Conservation (phyloP, 2,797 vertebrate genomes). For the Ctenopoma multispine region DNA sequence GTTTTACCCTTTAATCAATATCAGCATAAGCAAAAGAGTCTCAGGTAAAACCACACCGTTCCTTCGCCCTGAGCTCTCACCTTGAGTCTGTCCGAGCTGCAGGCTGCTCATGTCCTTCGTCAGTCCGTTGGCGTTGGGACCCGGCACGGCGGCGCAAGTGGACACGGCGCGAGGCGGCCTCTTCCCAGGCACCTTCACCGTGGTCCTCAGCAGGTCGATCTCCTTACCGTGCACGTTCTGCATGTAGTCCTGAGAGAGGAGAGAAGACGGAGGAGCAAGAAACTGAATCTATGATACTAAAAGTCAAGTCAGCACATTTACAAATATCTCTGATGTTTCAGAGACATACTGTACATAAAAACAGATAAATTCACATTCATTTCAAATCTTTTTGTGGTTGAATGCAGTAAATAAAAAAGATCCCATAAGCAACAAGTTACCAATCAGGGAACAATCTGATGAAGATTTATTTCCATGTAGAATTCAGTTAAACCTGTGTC, state of each 20-base stretch:
- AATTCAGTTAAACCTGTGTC: too few relatives aligned
- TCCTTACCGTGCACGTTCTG: constrained; percentile 98
- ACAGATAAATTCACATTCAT: too few relatives aligned
- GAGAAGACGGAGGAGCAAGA: neutral
- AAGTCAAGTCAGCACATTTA: too few relatives aligned
- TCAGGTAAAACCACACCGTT: neutral
- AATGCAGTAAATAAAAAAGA: neutral
- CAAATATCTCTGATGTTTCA: neutral
- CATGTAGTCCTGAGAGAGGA: constrained; percentile 92
- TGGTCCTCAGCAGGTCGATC: constrained; percentile 95
- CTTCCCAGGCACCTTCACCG: constrained; percentile 97
- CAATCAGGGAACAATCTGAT: neutral
- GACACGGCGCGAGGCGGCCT: constrained; percentile 93
- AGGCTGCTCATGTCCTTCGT: constrained; percentile 94
- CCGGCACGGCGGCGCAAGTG: constrained; percentile 88
- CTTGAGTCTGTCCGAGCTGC: constrained; percentile 91
- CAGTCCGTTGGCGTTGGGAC: constrained; percentile 94
- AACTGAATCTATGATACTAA: too few relatives aligned
- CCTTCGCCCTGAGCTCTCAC: constrained; percentile 69
- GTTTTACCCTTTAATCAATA: too few relatives aligned
- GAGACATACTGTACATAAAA: too few relatives aligned
- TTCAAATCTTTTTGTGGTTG: too few relatives aligned
- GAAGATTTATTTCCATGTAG: neutral
- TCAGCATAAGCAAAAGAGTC: too few relatives aligned
- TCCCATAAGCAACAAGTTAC: neutral